Conservation (phyloP, 2,113 vertebrate species). For the Rafetus swinhoei region DNA sequence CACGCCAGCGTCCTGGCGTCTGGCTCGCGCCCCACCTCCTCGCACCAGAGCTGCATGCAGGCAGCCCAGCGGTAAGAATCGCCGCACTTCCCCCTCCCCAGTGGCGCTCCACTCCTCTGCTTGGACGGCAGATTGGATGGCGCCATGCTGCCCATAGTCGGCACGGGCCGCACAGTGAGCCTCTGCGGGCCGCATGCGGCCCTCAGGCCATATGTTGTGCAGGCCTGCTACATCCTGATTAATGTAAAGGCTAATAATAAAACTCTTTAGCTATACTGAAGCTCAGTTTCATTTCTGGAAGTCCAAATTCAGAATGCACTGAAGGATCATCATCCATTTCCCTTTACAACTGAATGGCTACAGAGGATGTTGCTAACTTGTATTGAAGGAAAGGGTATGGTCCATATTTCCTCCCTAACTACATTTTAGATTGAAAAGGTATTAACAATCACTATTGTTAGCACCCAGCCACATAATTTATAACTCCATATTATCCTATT, state of each 20-base stretch:
- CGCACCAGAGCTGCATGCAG: too few relatives aligned
- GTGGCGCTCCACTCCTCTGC: too few relatives aligned
- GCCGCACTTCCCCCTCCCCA: too few relatives aligned
- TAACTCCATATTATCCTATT: neutral
- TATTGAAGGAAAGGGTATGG: neutral
- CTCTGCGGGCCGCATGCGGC: too few relatives aligned
- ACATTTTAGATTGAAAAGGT: neutral
- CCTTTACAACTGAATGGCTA: neutral
- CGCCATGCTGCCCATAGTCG: too few relatives aligned
- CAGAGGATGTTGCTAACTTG: neutral
- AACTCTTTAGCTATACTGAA: neutral
- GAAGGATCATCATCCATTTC: neutral
- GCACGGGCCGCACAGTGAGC: too few relatives aligned
- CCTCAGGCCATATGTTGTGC: too few relatives aligned
- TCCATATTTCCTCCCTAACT: neutral
- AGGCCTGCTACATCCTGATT: neutral
- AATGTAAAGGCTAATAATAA: neutral
- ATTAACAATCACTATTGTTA: neutral
- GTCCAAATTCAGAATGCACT: too few relatives aligned
- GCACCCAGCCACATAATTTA: neutral
- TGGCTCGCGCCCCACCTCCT: too few relatives aligned
- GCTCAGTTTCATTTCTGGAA: neutral
- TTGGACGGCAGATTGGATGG: too few relatives aligned
- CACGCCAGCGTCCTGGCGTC: too few relatives aligned
- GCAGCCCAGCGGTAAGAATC: too few relatives aligned